A percentile compares a stretch with the other conserved stretches of the same genome.
These are phyloP conservation scores for Homarus americanus DNA, from an alignment of 1,140 invertebrate genomes.

Conservation along the genomic window DNA sequence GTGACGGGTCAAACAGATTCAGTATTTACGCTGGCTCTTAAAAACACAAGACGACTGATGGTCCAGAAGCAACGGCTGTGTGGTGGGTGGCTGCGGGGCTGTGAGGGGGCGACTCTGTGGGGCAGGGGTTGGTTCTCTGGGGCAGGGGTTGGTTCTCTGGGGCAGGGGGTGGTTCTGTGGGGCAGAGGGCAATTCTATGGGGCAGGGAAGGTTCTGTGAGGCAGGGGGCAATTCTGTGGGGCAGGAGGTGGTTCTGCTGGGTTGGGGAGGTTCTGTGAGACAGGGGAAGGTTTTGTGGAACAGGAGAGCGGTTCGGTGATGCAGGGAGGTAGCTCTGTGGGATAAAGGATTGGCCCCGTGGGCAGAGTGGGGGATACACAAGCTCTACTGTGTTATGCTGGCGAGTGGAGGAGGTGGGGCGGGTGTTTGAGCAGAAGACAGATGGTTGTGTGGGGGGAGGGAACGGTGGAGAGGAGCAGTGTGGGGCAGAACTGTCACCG, in stretches of 20 bases:
- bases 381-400: too few species aligned
- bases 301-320: not conserved
- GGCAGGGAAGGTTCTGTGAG: not conserved
- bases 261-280: not conserved
- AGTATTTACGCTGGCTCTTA: constrained; percentile 64
- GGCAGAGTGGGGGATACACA: too few species aligned
- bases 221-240: not conserved
- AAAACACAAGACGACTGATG: constrained; percentile 67
- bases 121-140: not conserved
- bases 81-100: not conserved
- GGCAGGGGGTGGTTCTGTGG: not conserved
- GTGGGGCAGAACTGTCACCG: too few species aligned
- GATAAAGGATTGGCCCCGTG: not conserved
- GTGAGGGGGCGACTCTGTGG: not conserved
- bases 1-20: constrained; percentile 71
- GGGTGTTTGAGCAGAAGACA: not conserved
- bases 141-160: not conserved
- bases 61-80: constrained; percentile 40
- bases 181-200: not conserved
- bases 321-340: not conserved
- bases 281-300: not conserved
- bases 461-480: not conserved
- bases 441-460: not conserved
- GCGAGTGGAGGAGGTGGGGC: not conserved
- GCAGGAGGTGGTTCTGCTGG: not conserved